Percentiles rank a stretch among this genome's conserved stretches.
phyloP scores from a whole-genome alignment of 2,797 vertebrate species.

The Rhinoraja longicauda region DNA sequence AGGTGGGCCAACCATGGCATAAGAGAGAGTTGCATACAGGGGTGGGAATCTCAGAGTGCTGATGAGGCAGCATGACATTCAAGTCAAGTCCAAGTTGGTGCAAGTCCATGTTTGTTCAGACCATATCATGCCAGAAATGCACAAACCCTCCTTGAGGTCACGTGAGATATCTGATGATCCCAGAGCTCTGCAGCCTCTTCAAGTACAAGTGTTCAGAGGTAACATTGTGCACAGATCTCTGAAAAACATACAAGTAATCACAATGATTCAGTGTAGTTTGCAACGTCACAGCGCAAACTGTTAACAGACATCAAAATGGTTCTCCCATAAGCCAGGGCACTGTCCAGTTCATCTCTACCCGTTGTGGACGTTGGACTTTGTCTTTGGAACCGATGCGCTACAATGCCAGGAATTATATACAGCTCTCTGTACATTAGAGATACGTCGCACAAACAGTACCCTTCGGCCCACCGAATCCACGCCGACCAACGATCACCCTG shows the following conservation, averaged over 20 bases:
- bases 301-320: not conserved
- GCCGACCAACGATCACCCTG: no score
- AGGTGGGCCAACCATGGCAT: not conserved
- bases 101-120: not conserved
- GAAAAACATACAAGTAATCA: slow-evolving; percentile 35
- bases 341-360: no score
- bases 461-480: no score
- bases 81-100: not conserved
- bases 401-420: no score
- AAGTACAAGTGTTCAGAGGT: slow-evolving; percentile 61
- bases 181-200: slow-evolving; percentile 61
- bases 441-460: no score
- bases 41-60: not conserved
- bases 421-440: no score
- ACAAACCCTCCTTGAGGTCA: slow-evolving; percentile 53
- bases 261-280: not conserved
- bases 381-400: no score
- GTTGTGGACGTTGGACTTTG: no score
- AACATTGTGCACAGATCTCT: slow-evolving; percentile 62
- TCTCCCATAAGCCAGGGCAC: no score
- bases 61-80: no score
- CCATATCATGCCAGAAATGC: not conserved
- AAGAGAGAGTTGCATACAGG: no score
- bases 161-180: slow-evolving; percentile 63
- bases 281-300: not conserved